Evolutionary conservation across 2,113 vertebrate genomes (phyloP).

Genomic region (Vulpes lagopus): DNA sequence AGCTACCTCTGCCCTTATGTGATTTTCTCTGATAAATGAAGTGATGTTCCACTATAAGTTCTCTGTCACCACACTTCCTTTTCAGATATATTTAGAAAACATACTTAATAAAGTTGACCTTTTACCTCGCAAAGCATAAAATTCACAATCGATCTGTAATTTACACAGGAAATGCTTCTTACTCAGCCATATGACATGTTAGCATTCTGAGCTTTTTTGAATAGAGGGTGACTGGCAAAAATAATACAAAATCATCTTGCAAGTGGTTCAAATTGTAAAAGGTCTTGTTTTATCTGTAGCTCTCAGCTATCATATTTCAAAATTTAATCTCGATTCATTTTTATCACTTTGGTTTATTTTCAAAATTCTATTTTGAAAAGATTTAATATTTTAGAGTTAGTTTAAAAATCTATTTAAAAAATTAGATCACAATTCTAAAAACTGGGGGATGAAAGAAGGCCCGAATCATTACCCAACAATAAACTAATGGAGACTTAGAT

Average conservation of each 20-base stretch:
- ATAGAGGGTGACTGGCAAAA: background rate
- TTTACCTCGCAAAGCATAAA: slow-evolving; percentile 49
- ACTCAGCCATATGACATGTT: background rate
- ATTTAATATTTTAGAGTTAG: background rate
- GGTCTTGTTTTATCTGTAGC: background rate
- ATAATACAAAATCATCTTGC: background rate
- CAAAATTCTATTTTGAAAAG: slow-evolving; percentile 26
- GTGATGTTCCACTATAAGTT: background rate
- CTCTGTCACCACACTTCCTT: background rate
- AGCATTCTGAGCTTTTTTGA: background rate
- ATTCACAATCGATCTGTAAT: slow-evolving; percentile 48
- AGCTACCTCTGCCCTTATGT: background rate
- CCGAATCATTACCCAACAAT: background rate
- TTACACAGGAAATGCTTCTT: slow-evolving; percentile 15
- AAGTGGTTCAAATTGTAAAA: background rate
- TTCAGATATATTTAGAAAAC: slow-evolving; percentile 64
- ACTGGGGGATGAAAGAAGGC: background rate
- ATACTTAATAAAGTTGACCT: slow-evolving; percentile 45
- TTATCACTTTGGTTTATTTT: background rate
- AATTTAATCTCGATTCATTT: slow-evolving; percentile 23
- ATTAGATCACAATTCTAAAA: background rate
- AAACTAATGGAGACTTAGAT: background rate
- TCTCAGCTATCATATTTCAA: background rate
- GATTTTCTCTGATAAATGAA: slow-evolving; percentile 6
- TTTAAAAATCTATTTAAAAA: slow-evolving; percentile 29